Percentiles rank a stretch among this genome's conserved stretches.
These are phyloP conservation scores for Macrochelys suwanniensis DNA, from an alignment of 2,797 vertebrate genomes.

Conservation along the genomic window DNA sequence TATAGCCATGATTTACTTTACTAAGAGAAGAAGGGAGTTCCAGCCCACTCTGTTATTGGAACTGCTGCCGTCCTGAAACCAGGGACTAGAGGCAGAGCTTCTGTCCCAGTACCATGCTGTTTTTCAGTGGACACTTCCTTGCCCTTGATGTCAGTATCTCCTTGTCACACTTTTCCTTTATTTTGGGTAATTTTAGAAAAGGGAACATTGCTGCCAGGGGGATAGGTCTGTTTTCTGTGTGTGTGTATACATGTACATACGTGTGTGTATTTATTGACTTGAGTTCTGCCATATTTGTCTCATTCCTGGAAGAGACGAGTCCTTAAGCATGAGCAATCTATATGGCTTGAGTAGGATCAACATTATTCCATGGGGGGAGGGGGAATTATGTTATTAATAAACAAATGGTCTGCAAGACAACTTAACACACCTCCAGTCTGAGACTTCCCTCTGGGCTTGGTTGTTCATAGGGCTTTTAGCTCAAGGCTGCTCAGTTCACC, in stretches of 20 bases:
- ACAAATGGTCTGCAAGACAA: not conserved
- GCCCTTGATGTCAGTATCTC: not conserved
- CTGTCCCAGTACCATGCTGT: not conserved
- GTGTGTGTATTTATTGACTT: not conserved
- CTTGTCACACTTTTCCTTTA: not conserved
- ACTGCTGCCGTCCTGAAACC: not conserved
- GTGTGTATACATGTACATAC: not conserved
- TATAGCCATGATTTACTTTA: not conserved
- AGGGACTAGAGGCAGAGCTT: not conserved
- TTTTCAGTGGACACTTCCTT: not conserved
- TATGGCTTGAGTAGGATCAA: not conserved
- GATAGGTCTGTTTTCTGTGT: not conserved
- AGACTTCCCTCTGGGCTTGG: not conserved
- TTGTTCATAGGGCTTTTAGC: not conserved
- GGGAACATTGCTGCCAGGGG: not conserved
- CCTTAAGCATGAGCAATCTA: not conserved
- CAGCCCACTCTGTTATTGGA: not conserved
- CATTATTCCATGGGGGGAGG: not conserved
- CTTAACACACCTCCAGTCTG: not conserved
- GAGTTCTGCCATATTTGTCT: not conserved
- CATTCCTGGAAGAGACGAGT: not conserved
- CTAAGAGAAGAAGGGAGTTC: not conserved
- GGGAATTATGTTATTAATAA: not conserved
- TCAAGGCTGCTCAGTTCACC: not conserved
- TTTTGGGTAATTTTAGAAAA: not conserved